Conservation (phyloP, 2,113 vertebrate species). For the Vimba vimba region DNA sequence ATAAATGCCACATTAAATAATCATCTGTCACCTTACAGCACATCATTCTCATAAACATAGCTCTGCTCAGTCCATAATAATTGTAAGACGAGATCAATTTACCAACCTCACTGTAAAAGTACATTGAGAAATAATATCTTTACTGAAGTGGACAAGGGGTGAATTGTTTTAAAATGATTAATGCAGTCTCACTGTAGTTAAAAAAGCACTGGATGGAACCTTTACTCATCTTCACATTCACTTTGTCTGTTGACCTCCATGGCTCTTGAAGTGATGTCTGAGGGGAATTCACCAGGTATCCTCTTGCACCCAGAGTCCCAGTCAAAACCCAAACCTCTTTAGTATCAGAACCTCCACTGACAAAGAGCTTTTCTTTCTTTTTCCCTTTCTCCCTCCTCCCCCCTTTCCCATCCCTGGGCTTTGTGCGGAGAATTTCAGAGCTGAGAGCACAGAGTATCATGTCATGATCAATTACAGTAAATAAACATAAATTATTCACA, state of each 20-base stretch:
- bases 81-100: constrained; percentile 15
- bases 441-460: constrained; percentile 33
- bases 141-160: not conserved
- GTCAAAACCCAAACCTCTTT: not conserved
- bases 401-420: not conserved
- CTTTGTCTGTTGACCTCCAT: constrained; percentile 27
- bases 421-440: not conserved
- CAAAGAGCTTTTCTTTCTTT: constrained; percentile 25
- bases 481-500: constrained; percentile 55
- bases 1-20: not conserved
- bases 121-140: not conserved
- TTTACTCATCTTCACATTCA: not conserved
- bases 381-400: not conserved
- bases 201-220: constrained; percentile 15
- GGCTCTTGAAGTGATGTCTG: not conserved
- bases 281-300: constrained; percentile 32
- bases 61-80: not conserved
- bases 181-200: constrained; percentile 26
- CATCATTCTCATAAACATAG: constrained; percentile 8
- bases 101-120: not conserved
- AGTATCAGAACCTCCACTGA: constrained; percentile 21
- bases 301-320: not conserved
- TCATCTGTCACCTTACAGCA: not conserved
- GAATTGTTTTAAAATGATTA: constrained; percentile 27
- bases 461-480: constrained; percentile 38